Conservation (phyloP, 2,797 vertebrate genomes). For the Macropus fuliginosus region DNA sequence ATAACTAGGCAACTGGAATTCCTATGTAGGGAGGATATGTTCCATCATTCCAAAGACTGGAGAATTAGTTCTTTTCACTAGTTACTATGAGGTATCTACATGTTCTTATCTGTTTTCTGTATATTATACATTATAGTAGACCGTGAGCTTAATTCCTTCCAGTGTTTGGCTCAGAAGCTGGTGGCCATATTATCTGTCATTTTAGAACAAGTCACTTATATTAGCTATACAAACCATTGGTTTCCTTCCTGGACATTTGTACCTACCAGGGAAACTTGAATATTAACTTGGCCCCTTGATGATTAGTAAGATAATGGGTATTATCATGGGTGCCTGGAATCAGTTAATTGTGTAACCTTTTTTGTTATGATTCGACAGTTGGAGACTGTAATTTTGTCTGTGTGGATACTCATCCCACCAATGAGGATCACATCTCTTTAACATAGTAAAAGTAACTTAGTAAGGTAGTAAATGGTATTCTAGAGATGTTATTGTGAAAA, state of each 20-base stretch:
- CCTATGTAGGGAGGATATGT: too few relatives aligned
- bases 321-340: background rate
- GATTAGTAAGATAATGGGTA: background rate
- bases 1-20: too few relatives aligned
- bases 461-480: background rate
- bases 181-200: too few relatives aligned
- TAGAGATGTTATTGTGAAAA: background rate
- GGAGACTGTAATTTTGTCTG: background rate
- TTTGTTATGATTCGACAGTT: background rate
- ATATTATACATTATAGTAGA: too few relatives aligned
- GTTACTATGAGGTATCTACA: too few relatives aligned
- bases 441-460: background rate
- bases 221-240: background rate
- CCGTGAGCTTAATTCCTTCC: too few relatives aligned
- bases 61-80: too few relatives aligned
- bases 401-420: background rate
- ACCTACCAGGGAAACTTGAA: slow-evolving; percentile 6
- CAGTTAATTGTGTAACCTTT: background rate
- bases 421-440: background rate
- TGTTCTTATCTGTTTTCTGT: background rate
- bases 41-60: too few relatives aligned
- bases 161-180: too few relatives aligned
- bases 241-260: background rate
- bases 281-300: background rate
- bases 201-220: too few relatives aligned